phyloP scores from a whole-genome alignment of 2,797 vertebrate species.

The Smutsia temminckii region DNA sequence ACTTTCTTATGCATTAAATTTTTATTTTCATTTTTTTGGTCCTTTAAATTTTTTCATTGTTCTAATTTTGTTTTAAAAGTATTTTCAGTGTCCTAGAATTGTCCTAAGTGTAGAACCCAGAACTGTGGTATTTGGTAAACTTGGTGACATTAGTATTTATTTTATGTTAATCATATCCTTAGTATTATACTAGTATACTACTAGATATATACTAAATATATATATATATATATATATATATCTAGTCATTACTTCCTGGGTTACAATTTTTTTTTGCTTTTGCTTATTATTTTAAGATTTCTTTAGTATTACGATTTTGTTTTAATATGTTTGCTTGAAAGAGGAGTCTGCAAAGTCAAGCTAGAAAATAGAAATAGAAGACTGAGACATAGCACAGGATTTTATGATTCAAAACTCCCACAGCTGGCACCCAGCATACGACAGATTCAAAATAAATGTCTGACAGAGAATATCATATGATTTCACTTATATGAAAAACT shows the following conservation, averaged over 20 bases:
- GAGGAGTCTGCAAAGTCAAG: background rate
- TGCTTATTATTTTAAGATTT: constrained; percentile 7
- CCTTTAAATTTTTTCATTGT: background rate
- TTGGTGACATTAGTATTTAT: background rate
- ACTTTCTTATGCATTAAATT: constrained; percentile 32
- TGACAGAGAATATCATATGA: background rate
- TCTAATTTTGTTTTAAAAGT: background rate
- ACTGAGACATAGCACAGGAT: background rate
- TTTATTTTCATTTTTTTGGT: constrained; percentile 15
- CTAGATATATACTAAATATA: too few relatives aligned
- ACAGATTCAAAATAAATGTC: background rate
- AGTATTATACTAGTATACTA: background rate
- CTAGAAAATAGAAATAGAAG: constrained; percentile 24
- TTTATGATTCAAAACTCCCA: background rate
- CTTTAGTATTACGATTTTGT: constrained; percentile 27
- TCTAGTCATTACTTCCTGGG: background rate
- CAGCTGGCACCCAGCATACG: background rate
- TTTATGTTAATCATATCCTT: constrained; percentile 7
- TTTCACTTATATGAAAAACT: too few relatives aligned
- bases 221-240: background rate
- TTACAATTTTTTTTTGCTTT: constrained; percentile 14
- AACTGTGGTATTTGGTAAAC: background rate
- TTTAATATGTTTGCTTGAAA: constrained; percentile 33
- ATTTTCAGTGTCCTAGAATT: background rate
- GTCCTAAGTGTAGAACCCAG: background rate